These are phyloP conservation scores for Geodia barretti DNA, from an alignment of 37 sponge, comb jelly and placozoan species.

Conservation along the genomic window DNA sequence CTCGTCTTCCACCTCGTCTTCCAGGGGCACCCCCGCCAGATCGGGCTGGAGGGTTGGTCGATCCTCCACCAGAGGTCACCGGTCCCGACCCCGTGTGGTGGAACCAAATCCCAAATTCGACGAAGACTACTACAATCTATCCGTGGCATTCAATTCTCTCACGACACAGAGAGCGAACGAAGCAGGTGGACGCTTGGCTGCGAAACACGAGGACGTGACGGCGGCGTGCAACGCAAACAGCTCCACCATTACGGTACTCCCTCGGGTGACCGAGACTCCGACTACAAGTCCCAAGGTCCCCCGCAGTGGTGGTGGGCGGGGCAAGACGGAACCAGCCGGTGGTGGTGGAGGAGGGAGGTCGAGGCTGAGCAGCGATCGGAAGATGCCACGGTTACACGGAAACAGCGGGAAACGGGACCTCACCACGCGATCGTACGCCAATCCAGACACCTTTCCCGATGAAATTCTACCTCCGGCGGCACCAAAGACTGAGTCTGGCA, in stretches of 20 bases:
- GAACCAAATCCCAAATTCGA: no score
- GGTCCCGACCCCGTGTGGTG: no score
- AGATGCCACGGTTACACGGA: not conserved
- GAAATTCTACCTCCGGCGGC: no score
- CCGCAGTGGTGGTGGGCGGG: not conserved
- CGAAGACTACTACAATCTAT: not conserved
- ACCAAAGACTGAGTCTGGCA: no score
- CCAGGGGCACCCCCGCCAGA: not conserved
- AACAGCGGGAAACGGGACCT: not conserved
- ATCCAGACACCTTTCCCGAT: not conserved
- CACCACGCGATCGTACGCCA: no score
- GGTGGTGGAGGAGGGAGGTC: not conserved
- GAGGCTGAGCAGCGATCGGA: not conserved
- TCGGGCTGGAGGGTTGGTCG: not conserved
- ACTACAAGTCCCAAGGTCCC: no score
- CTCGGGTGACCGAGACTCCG: not conserved
- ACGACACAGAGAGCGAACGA: not conserved
- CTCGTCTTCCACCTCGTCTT: not conserved
- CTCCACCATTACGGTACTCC: not conserved
- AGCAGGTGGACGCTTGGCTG: not conserved
- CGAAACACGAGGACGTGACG: no score
- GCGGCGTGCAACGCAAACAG: not conserved
- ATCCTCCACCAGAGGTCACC: no score
- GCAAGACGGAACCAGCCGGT: not conserved
- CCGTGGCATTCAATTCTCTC: no score